A percentile compares a stretch with the other conserved stretches of the same genome.
These are phyloP conservation scores for Trilocha varians DNA, from an alignment of 2,888 invertebrate genomes.

Conservation along the genomic window DNA sequence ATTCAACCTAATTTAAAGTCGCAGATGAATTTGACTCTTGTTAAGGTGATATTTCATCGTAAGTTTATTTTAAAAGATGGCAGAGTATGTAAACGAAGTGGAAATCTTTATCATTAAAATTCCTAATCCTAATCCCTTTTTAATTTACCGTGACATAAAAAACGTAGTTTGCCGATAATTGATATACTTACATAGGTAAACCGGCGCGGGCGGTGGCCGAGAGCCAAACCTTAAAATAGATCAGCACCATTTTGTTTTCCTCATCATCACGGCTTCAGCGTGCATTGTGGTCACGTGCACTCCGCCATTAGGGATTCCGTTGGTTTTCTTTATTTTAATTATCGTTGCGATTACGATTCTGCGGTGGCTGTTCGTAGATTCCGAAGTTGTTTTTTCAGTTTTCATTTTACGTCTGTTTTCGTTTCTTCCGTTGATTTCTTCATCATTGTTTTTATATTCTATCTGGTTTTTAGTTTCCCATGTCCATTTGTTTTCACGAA, in stretches of 20 bases:
- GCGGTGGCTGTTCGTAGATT: not conserved
- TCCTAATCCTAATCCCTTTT: conserved; percentile 16
- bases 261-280: conserved; percentile 48
- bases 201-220: conserved; percentile 38
- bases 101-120: conserved; percentile 19
- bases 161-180: conserved; percentile 36
- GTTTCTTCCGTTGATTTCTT: no score
- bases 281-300: conserved; percentile 54
- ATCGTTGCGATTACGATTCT: not conserved
- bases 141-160: conserved; percentile 31
- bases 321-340: not conserved
- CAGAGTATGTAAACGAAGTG: no score
- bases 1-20: no score
- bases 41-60: no score
- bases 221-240: conserved; percentile 59
- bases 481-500: no score
- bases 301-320: conserved; percentile 10
- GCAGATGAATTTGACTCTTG: no score
- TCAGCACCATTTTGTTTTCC: conserved; percentile 41
- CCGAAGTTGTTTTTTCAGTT: not conserved
- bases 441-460: no score
- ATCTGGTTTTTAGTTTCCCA: no score
- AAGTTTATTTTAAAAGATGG: no score
- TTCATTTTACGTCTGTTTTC: conserved; percentile 3
- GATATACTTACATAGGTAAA: conserved; percentile 54